Percentiles rank a stretch among this genome's conserved stretches.
Conservation (phyloP, 2,797 vertebrate species). For the Austrolebias charrua region DNA sequence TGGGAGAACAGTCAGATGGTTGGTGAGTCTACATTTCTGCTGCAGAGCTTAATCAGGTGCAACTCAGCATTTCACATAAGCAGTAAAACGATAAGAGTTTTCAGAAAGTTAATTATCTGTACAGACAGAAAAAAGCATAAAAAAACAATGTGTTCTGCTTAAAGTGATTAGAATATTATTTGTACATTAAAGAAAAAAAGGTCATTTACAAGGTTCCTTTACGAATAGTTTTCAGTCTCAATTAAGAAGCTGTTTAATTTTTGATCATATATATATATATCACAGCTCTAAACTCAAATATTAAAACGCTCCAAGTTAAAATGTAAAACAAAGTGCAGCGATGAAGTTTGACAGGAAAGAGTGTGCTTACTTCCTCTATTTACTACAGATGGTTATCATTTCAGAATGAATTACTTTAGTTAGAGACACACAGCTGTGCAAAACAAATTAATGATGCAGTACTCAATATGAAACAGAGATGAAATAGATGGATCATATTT, state of each 20-base stretch:
- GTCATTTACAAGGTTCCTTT: background rate
- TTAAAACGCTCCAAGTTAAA: background rate
- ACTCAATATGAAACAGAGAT: slow-evolving; percentile 9
- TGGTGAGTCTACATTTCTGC: slow-evolving; percentile 76
- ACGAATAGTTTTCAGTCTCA: no score
- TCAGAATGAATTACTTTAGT: slow-evolving; percentile 17
- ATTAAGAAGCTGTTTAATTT: no score
- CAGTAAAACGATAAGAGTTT: slow-evolving; percentile 34
- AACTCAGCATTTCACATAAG: slow-evolving; percentile 55
- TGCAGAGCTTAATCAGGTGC: slow-evolving; percentile 64
- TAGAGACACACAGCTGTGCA: background rate
- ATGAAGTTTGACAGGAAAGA: slow-evolving; percentile 11
- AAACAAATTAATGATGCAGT: slow-evolving; percentile 14
- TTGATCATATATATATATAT: background rate
- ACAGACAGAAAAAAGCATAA: background rate
- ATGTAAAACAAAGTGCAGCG: background rate
- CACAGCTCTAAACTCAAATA: slow-evolving; percentile 2
- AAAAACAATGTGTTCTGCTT: background rate
- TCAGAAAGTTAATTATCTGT: background rate
- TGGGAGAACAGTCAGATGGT: slow-evolving; percentile 42
- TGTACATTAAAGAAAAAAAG: background rate
- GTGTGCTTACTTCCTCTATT: slow-evolving; percentile 16
- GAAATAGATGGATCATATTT: background rate
- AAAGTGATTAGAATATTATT: background rate
- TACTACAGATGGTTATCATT: slow-evolving; percentile 16